Percentiles rank a stretch among this genome's conserved stretches.
Conservation (phyloP, 2,113 vertebrate species). For the Chionomys nivalis region DNA sequence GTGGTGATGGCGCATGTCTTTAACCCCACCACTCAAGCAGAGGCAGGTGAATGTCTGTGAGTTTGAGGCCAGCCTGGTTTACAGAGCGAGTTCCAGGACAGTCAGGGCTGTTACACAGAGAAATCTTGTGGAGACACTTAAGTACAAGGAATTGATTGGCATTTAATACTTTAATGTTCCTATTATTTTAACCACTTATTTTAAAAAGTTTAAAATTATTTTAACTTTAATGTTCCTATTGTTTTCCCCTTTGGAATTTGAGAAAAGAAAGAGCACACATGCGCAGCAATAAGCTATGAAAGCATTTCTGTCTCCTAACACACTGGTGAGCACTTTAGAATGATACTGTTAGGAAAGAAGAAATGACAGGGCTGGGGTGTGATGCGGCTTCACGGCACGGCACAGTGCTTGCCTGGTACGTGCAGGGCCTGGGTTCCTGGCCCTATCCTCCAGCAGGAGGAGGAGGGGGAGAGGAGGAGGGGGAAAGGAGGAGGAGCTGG, state of each 20-base stretch:
- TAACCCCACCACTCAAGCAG: too few species aligned
- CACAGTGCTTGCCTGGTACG: background rate
- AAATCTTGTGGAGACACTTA: background rate
- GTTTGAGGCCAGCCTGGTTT: too few species aligned
- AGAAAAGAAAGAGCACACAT: background rate
- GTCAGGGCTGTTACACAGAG: too few species aligned
- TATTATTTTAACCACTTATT: conserved; percentile 25
- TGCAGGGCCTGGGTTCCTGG: background rate
- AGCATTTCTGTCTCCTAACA: background rate
- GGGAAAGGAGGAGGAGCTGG: too few species aligned
- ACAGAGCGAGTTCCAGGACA: too few species aligned
- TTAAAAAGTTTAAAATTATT: background rate
- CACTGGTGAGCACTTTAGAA: background rate
- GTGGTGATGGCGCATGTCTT: too few species aligned
- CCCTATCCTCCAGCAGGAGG: background rate
- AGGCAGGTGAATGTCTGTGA: too few species aligned
- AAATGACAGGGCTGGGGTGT: too few species aligned
- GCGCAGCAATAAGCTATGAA: conserved; percentile 29
- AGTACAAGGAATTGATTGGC: conserved; percentile 7
- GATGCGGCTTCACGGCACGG: background rate
- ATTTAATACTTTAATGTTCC: conserved; percentile 18
- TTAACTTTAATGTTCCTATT: background rate
- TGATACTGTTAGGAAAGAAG: background rate
- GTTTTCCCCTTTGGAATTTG: background rate
- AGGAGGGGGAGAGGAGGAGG: too few species aligned